Percentiles rank a stretch among this genome's conserved stretches.
Conservation (phyloP, 2,113 vertebrate species). For the Anser cygnoides region DNA sequence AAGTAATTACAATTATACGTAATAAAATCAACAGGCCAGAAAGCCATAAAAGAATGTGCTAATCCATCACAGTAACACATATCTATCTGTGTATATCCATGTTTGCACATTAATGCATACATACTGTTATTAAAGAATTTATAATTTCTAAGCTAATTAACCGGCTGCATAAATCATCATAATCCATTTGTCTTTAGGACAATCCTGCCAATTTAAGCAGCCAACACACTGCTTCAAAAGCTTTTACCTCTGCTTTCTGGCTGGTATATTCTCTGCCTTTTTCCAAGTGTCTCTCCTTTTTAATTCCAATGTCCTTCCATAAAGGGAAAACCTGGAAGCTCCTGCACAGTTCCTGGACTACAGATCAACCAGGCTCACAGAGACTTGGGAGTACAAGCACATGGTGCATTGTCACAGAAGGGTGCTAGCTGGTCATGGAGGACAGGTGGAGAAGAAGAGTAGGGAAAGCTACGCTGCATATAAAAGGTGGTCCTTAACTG, state of each 20-base stretch:
- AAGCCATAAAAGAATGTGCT: slow-evolving; percentile 1
- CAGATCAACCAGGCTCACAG: neutral
- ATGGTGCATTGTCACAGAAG: neutral
- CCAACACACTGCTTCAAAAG: neutral
- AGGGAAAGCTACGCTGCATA: rapidly evolving
- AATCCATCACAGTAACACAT: neutral
- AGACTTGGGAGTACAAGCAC: neutral
- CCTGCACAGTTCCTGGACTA: neutral
- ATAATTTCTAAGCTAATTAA: slow-evolving; percentile 25
- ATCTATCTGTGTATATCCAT: neutral
- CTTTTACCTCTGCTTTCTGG: neutral
- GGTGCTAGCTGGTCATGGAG: neutral
- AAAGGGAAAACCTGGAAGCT: neutral
- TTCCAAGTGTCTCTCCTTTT: neutral
- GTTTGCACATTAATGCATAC: neutral
- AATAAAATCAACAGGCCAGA: slow-evolving; percentile 46
- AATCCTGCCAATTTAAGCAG: neutral
- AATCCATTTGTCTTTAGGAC: neutral
- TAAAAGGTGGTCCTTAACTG: neutral
- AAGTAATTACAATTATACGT: slow-evolving; percentile 11
- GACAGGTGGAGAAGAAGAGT: neutral
- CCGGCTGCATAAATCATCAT: neutral
- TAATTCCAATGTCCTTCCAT: rapidly evolving
- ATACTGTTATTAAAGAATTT: neutral
- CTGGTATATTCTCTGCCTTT: neutral